Evolutionary conservation across 2,113 vertebrate species (phyloP).

Genomic region (Orientallactaga bullata): DNA sequence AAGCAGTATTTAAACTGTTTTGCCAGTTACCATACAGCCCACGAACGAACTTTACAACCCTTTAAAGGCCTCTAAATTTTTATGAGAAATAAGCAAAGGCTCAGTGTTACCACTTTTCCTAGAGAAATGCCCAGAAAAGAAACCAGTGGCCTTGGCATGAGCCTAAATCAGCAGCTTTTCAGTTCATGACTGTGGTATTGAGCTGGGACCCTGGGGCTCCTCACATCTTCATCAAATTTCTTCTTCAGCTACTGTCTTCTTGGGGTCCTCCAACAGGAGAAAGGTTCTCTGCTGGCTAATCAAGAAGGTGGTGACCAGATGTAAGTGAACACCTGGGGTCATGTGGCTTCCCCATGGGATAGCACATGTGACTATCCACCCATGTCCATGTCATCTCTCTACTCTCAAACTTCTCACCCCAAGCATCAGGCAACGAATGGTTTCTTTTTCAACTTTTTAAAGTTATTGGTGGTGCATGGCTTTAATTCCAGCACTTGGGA

Average conservation of each 20-base stretch:
- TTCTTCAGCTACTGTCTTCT: not conserved
- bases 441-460: not conserved
- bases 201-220: rapidly evolving
- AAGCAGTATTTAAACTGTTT: not conserved
- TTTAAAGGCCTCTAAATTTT: not conserved
- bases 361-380: not conserved
- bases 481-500: too few species aligned
- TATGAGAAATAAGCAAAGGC: not conserved
- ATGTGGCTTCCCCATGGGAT: rapidly evolving
- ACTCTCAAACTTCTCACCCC: not conserved
- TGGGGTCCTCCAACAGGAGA: not conserved
- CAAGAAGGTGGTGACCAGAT: not conserved
- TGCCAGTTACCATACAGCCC: not conserved
- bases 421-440: not conserved
- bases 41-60: not conserved
- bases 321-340: not conserved
- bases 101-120: not conserved
- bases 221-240: not conserved
- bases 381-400: rapidly evolving
- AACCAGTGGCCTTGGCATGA: not conserved
- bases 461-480: not conserved
- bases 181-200: not conserved
- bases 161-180: not conserved
- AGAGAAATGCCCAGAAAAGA: not conserved
- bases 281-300: rapidly evolving